These are phyloP conservation scores for Carcinoscorpius rotundicauda DNA, from an alignment of 1,140 invertebrate genomes.

Conservation along the genomic window DNA sequence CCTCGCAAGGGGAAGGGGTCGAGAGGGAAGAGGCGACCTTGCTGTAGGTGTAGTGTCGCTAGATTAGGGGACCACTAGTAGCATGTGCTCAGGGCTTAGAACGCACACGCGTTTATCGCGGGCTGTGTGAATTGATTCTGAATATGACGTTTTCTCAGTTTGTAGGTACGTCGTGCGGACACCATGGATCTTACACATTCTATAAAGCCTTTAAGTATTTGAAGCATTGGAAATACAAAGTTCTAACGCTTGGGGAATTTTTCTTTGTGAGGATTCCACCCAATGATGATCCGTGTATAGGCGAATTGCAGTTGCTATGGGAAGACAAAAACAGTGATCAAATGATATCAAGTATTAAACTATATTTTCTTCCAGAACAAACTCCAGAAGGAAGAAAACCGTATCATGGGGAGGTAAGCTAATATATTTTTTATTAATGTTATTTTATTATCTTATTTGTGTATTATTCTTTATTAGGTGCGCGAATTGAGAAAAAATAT, in stretches of 20 bases:
- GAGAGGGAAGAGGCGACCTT: no score
- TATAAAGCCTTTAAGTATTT: background rate
- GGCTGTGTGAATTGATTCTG: no score
- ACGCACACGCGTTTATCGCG: no score
- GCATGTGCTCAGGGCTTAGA: no score
- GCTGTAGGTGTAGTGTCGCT: no score
- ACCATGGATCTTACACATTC: background rate
- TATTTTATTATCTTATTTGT: no score
- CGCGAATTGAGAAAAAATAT: no score
- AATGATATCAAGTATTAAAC: conserved; percentile 60
- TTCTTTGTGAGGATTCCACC: conserved; percentile 82
- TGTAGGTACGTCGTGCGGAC: background rate
- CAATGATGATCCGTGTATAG: conserved; percentile 63
- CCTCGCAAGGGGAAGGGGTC: no score
- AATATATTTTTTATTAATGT: no score
- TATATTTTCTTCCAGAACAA: conserved; percentile 88
- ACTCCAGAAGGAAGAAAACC: conserved; percentile 71
- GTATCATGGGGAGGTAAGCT: conserved; percentile 73
- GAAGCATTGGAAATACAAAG: background rate
- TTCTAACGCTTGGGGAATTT: conserved; percentile 63
- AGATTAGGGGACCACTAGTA: no score
- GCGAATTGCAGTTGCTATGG: conserved; percentile 82
- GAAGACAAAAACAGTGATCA: conserved; percentile 67
- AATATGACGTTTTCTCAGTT: background rate
- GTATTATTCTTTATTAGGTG: no score